Conservation (phyloP, 2,113 vertebrate genomes). For the Pedetes capensis region DNA sequence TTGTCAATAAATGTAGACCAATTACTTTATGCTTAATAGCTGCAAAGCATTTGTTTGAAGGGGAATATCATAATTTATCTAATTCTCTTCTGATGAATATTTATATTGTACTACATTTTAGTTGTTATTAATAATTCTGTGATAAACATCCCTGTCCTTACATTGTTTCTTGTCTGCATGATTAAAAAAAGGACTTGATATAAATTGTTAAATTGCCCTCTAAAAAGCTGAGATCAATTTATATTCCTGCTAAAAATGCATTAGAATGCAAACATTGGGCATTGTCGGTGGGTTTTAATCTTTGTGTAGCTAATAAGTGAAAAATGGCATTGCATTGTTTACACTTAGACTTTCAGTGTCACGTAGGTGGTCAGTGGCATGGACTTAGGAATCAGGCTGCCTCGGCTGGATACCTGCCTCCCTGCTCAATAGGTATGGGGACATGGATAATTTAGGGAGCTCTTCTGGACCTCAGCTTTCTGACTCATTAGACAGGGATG, state of each 20-base stretch:
- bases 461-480: background rate
- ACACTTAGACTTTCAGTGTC: accelerated
- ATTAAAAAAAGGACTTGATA: conserved; percentile 4
- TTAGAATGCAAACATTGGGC: background rate
- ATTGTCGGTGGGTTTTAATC: background rate
- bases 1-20: background rate
- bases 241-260: background rate
- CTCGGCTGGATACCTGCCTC: background rate
- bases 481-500: background rate
- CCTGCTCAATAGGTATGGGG: too few relatives aligned
- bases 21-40: background rate
- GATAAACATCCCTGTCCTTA: conserved; percentile 38
- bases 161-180: background rate
- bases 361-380: background rate
- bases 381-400: background rate
- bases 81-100: conserved; percentile 34
- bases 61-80: conserved; percentile 1
- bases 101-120: background rate
- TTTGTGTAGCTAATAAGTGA: background rate
- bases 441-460: background rate
- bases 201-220: conserved; percentile 41
- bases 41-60: background rate
- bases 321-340: background rate
- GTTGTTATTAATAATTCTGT: conserved; percentile 21
- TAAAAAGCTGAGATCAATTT: conserved; percentile 24